Evolutionary conservation across 1,140 invertebrate genomes (phyloP), one percentile per base, ranked within the genome.

Genomic region (Orchesella cincta): DNA sequence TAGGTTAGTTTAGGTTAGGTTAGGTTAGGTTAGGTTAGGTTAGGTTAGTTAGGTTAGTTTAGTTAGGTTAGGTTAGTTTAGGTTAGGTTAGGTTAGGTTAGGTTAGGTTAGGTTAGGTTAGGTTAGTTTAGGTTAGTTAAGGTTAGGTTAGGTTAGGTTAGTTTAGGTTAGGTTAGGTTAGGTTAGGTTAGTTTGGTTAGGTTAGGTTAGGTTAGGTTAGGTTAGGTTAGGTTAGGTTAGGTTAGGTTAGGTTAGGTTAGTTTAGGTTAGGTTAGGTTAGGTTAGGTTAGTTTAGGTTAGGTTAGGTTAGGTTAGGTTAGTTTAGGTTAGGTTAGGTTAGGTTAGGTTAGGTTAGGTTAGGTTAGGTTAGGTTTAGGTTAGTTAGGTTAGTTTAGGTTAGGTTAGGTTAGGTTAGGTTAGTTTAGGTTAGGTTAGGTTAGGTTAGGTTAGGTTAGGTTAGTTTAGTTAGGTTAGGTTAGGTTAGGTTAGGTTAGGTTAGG

Each of bases 21-120:
- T 83, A 79, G 81, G 83, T 81, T 82, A 83, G 83, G 82, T 83
- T 80, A 80, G 83, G 81, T 83, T 83, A 81, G 82, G 82, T 84
- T 83, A 81, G 81, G 83, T 81, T 79, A 81, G 83, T 80, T 74
- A 72, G 75, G 79, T 73, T 71, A 54, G 52, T 12, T 77, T 51
- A 74, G 67, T 79, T 74, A 74, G 76, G 67, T 79, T 74, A 74
- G 78, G 78, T 79, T 79, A 79, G 78, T 76, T 79, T 79, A 79
- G 78, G 76, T 79, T 79, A 78, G 76, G 78, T 78, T 79, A 78
- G 76, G 78, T 78, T 79, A 78, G 76, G 78, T 78, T 79, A 78
- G 76, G 78, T 78, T 78, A 78, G 75, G 77, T 77, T 78, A 78
- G 75, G 77, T 77, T 78, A 78, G 75, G 77, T 78, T 78, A 78